These are phyloP conservation scores for Baryphthengus martii DNA, from an alignment of 2,113 vertebrate genomes.

Conservation along the genomic window DNA sequence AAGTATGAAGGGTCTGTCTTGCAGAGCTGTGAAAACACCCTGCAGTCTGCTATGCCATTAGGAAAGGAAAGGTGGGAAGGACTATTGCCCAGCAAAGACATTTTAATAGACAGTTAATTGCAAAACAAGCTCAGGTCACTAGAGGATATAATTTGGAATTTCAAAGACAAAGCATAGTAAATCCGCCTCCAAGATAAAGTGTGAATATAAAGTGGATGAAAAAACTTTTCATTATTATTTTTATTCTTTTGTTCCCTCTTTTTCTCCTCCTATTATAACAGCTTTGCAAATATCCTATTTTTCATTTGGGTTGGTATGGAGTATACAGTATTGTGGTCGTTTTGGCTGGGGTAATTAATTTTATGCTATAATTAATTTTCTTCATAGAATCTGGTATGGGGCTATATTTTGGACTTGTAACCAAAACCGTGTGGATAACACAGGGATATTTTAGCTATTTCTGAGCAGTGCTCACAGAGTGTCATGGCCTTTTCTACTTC, in stretches of 20 bases:
- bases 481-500: not conserved
- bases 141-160: not conserved
- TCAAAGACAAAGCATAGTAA: not conserved
- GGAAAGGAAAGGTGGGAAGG: not conserved
- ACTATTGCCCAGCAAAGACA: not conserved
- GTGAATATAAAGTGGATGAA: not conserved
- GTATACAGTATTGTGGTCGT: not conserved
- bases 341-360: not conserved
- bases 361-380: not conserved
- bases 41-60: not conserved
- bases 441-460: not conserved
- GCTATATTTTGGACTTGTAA: not conserved
- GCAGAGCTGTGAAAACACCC: not conserved
- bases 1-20: not conserved
- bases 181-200: not conserved
- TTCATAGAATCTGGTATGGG: not conserved
- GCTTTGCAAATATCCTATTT: not conserved
- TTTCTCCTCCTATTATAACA: not conserved
- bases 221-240: not conserved
- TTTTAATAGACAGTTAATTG: not conserved
- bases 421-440: not conserved
- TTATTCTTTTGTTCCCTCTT: rapidly evolving
- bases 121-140: not conserved
- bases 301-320: not conserved
- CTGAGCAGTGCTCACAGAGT: not conserved